Conservation (phyloP, 2,888 invertebrate genomes). For the Digitonthophagus gazella region DNA sequence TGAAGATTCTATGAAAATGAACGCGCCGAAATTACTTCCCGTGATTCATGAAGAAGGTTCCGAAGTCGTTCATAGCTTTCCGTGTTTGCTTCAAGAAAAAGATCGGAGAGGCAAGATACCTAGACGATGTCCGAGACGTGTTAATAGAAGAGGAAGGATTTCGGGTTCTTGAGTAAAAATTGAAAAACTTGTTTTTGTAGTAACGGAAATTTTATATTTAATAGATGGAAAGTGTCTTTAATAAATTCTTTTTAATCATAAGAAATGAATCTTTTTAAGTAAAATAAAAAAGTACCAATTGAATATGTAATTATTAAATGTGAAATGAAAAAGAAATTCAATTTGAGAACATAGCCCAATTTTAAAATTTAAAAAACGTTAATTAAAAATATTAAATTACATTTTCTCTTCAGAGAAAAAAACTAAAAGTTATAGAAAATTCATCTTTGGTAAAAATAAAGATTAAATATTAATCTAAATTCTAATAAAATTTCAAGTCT, state of each 20-base stretch:
- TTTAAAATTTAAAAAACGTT: too few relatives aligned
- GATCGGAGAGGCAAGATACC: background rate
- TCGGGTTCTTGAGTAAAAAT: background rate
- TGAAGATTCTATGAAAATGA: constrained; percentile 1
- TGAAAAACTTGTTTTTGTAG: background rate
- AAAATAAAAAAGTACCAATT: background rate
- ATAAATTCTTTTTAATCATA: background rate
- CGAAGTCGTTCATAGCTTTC: background rate
- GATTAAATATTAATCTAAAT: too few relatives aligned
- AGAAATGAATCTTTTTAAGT: background rate
- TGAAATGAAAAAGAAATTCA: too few relatives aligned
- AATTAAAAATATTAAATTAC: too few relatives aligned
- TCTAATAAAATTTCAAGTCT: too few relatives aligned
- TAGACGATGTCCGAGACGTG: background rate
- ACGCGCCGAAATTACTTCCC: background rate
- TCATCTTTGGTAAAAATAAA: too few relatives aligned
- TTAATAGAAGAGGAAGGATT: background rate
- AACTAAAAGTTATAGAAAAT: too few relatives aligned
- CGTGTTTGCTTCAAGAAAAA: background rate
- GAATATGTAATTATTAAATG: too few relatives aligned
- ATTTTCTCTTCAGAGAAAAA: too few relatives aligned
- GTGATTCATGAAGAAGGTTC: background rate
- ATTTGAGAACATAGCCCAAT: too few relatives aligned
- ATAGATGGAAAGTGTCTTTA: background rate
- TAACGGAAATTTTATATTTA: background rate